A percentile compares a stretch with the other conserved stretches of the same genome.
Evolutionary conservation across 2,113 vertebrate species (phyloP).

Genomic region (Ctenodactylus gundi): DNA sequence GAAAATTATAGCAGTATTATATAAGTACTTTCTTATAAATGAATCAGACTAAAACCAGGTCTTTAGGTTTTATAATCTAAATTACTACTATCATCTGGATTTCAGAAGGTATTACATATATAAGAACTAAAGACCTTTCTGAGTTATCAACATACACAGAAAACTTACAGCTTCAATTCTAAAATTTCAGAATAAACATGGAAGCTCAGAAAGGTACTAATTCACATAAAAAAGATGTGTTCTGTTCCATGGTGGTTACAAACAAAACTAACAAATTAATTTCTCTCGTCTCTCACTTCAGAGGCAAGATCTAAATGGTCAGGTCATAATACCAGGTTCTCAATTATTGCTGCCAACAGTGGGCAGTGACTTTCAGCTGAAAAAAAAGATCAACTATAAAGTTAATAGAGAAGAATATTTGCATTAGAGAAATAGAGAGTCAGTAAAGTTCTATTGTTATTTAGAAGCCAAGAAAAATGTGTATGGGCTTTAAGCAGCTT

Average conservation of each 20-base stretch:
- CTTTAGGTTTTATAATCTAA: constrained; percentile 41
- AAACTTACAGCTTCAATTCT: not conserved
- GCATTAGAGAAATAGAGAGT: not conserved
- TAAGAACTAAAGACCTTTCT: not conserved
- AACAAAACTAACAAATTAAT: not conserved
- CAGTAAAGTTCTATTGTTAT: not conserved
- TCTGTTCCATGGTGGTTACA: not conserved
- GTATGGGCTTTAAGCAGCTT: not conserved
- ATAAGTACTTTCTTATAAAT: constrained; percentile 7
- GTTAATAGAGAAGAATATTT: constrained; percentile 8
- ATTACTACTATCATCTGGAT: not conserved
- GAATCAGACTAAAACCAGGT: not conserved
- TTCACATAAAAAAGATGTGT: constrained; percentile 1
- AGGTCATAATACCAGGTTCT: not conserved
- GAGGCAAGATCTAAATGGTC: not conserved
- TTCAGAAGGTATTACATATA: not conserved
- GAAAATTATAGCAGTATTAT: not conserved
- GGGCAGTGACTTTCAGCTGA: not conserved
- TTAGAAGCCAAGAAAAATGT: not conserved
- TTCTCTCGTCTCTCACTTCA: constrained; percentile 9
- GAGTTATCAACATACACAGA: not conserved
- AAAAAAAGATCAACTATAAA: constrained; percentile 24
- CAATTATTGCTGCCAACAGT: not conserved
- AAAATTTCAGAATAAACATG: constrained; percentile 40
- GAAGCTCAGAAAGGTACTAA: not conserved